A percentile compares a stretch with the other conserved stretches of the same genome.
These are phyloP conservation scores for Hucho hucho DNA, from an alignment of 2,113 vertebrate genomes.

Conservation along the genomic window DNA sequence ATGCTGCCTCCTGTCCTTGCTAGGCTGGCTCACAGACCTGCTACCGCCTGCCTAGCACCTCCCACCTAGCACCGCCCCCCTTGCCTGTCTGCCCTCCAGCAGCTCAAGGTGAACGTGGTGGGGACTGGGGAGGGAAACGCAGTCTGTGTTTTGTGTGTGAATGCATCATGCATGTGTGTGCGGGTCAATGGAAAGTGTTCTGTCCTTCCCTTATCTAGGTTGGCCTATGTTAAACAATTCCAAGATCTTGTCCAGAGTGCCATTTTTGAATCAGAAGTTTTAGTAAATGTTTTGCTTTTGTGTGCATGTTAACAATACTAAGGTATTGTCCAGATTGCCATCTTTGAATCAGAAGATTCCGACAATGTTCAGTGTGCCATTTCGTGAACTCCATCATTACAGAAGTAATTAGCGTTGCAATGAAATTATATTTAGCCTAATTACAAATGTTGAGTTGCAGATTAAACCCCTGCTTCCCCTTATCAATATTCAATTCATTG, in stretches of 20 bases:
- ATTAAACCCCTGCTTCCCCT: background rate
- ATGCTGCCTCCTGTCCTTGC: conserved; percentile 19
- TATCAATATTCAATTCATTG: conserved; percentile 4
- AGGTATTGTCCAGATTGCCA: background rate
- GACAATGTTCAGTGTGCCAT: background rate
- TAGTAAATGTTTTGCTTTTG: no score
- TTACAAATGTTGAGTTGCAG: conserved; percentile 15
- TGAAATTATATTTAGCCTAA: background rate
- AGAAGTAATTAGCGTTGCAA: background rate
- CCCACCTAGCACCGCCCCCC: no score
- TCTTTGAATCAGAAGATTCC: background rate
- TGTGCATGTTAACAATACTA: no score
- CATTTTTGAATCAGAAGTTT: no score
- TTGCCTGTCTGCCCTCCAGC: conserved; percentile 10
- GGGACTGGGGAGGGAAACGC: background rate
- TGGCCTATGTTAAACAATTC: no score
- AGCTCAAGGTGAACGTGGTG: background rate
- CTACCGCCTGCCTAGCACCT: conserved; percentile 1
- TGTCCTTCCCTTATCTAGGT: no score
- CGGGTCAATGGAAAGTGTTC: no score
- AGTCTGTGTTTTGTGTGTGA: background rate
- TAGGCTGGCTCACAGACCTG: conserved; percentile 41
- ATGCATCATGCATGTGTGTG: background rate
- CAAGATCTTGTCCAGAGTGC: no score
- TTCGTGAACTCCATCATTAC: background rate